phyloP scores from a whole-genome alignment of 2,888 invertebrate genomes.

The Mythimna pallens region DNA sequence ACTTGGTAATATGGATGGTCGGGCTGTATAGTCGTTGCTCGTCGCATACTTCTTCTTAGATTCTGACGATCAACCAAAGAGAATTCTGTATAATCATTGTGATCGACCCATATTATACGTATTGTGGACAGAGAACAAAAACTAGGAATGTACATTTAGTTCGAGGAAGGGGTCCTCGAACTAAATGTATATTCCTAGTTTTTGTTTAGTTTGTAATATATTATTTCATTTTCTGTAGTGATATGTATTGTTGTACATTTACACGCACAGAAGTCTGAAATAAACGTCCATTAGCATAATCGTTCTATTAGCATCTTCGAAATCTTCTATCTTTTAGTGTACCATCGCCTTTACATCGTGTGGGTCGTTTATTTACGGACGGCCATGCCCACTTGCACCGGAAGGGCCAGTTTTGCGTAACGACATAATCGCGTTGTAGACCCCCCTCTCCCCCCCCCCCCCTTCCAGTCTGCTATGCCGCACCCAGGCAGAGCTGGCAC shows the following conservation, averaged over 20 bases:
- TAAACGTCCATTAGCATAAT: neutral
- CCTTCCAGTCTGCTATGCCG: conserved; percentile 31
- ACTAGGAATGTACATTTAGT: too few species aligned
- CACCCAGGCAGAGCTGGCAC: conserved; percentile 40
- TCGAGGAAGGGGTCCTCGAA: too few species aligned
- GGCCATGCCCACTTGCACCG: conserved; percentile 61
- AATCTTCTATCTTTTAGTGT: conserved; percentile 14
- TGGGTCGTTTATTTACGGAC: conserved; percentile 48
- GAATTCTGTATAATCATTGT: too few species aligned
- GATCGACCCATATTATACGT: too few species aligned
- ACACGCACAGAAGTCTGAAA: too few species aligned
- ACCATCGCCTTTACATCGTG: conserved; percentile 6
- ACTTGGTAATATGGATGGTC: neutral
- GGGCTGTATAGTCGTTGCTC: too few species aligned
- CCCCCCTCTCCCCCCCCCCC: neutral
- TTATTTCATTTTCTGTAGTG: too few species aligned
- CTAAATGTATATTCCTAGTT: too few species aligned
- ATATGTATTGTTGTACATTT: too few species aligned
- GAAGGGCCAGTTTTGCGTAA: conserved; percentile 63
- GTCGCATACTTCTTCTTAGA: too few species aligned
- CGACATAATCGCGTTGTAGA: conserved; percentile 60
- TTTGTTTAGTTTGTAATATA: too few species aligned
- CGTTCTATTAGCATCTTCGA: neutral
- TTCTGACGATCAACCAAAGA: neutral
- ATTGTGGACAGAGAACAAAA: too few species aligned